phyloP scores from a whole-genome alignment of 2,113 vertebrate genomes.

The Anoura caudifer region DNA sequence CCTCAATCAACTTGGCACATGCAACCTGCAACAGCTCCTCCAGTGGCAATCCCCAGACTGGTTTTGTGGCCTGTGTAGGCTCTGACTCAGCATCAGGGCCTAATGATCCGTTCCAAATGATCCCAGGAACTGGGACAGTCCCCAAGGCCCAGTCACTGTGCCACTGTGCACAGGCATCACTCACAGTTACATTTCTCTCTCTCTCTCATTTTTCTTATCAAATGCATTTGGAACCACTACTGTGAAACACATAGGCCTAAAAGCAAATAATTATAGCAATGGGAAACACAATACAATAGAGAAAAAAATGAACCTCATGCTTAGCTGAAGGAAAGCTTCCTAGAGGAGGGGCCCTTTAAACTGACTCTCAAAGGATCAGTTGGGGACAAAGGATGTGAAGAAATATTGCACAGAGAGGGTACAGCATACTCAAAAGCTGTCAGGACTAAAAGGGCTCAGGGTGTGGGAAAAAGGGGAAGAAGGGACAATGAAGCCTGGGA shows the following conservation, averaged over 20 bases:
- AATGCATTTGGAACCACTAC: constrained; percentile 15
- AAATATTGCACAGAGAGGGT: background rate
- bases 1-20: background rate
- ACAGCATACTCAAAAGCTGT: background rate
- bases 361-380: background rate
- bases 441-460: background rate
- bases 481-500: background rate
- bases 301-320: background rate
- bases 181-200: background rate
- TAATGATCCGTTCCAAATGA: constrained; percentile 24
- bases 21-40: background rate
- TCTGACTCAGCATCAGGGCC: background rate
- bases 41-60: background rate
- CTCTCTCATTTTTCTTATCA: constrained; percentile 3
- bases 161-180: background rate
- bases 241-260: background rate
- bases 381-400: background rate
- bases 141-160: background rate
- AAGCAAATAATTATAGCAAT: background rate
- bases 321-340: background rate
- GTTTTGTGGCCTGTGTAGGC: background rate
- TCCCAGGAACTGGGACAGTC: background rate
- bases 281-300: background rate
- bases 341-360: background rate
- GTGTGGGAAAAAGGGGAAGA: background rate